These are phyloP conservation scores for Myanophis thanlyinensis DNA, from an alignment of 2,113 vertebrate species.

Conservation along the genomic window DNA sequence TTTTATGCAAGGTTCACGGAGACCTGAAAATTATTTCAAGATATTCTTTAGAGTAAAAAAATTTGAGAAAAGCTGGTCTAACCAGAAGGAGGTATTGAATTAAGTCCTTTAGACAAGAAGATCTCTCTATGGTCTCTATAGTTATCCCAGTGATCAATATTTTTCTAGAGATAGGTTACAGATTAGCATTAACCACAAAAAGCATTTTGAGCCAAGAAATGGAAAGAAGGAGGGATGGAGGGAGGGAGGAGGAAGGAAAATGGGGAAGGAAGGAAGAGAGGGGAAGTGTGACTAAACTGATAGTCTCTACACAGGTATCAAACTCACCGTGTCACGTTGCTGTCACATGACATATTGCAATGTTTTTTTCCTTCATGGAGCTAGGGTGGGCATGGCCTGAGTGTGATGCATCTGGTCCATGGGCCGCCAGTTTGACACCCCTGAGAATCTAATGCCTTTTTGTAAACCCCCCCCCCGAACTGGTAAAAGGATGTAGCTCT, in stretches of 20 bases:
- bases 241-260: neutral
- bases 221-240: neutral
- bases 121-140: neutral
- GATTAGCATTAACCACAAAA: neutral
- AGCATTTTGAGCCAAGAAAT: neutral
- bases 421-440: too few species aligned
- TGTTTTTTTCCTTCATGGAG: too few species aligned
- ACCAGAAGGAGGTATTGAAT: neutral
- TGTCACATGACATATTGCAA: too few species aligned
- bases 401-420: too few species aligned
- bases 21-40: neutral
- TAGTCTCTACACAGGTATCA: neutral
- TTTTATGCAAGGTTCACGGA: neutral
- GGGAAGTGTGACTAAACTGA: neutral
- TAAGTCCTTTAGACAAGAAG: neutral
- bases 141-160: neutral
- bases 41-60: neutral
- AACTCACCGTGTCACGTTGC: too few species aligned
- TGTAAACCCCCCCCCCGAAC: neutral
- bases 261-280: neutral
- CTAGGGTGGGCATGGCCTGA: too few species aligned
- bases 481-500: constrained; percentile 9
- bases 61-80: neutral
- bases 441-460: neutral
- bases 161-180: neutral